Conservation (phyloP, 2,113 vertebrate genomes). For the Gobiocypris rarus region DNA sequence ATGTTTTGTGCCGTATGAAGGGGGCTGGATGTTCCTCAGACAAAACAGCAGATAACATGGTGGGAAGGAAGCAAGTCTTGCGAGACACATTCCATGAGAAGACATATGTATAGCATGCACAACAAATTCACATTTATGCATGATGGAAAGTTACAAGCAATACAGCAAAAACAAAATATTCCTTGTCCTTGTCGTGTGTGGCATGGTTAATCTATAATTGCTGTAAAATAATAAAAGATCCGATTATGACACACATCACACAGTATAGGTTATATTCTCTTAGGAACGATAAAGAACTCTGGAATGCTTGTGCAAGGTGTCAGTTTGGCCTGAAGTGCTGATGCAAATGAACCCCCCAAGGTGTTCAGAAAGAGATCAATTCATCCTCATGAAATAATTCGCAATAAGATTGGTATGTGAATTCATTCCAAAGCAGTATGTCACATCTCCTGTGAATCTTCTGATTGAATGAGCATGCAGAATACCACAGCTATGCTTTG, state of each 20-base stretch:
- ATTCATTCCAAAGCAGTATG: constrained; percentile 25
- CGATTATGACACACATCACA: background rate
- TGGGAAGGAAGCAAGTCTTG: constrained; percentile 47
- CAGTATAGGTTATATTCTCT: background rate
- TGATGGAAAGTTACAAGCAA: constrained; percentile 12
- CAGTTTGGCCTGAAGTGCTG: constrained; percentile 40
- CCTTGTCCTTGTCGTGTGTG: background rate
- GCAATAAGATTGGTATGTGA: constrained; percentile 42
- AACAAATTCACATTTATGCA: background rate
- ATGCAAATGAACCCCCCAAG: constrained; percentile 42
- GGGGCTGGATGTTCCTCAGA: constrained; percentile 68
- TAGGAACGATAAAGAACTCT: background rate
- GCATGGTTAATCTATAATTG: background rate
- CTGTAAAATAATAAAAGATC: constrained; percentile 1
- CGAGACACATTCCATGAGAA: constrained; percentile 71
- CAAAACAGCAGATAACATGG: constrained; percentile 74
- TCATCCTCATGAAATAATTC: background rate
- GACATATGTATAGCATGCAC: constrained; percentile 46
- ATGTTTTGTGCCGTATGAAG: constrained; percentile 21
- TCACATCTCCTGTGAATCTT: constrained; percentile 1
- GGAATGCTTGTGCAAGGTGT: constrained; percentile 20
- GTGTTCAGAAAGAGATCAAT: constrained; percentile 48
- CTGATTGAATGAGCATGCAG: background rate
- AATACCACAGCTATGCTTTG: constrained; percentile 2
- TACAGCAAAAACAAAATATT: background rate